phyloP scores from a whole-genome alignment of 2,888 invertebrate species.

The Acleris holmiana region DNA sequence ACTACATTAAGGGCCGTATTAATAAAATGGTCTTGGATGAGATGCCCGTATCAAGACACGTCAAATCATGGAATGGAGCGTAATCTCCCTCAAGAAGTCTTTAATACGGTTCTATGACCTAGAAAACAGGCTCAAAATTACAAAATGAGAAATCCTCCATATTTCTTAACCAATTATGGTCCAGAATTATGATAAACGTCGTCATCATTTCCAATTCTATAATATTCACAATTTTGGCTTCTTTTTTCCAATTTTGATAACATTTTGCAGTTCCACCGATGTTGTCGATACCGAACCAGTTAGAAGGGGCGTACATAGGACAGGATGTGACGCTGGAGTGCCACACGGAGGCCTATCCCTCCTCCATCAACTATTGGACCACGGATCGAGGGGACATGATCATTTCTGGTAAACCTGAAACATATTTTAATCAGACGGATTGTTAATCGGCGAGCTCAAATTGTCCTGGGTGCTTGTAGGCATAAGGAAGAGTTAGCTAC shows the following conservation, averaged over 20 bases:
- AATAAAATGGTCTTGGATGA: too few relatives aligned
- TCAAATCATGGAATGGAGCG: too few relatives aligned
- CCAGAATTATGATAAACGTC: too few relatives aligned
- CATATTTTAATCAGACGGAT: conserved; percentile 7
- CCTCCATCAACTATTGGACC: conserved; percentile 97
- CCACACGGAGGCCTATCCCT: conserved; percentile 96
- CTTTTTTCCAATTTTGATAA: conserved; percentile 4
- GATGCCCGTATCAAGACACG: too few relatives aligned
- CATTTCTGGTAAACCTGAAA: conserved; percentile 90
- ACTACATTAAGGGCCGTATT: too few relatives aligned
- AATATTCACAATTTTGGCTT: background rate
- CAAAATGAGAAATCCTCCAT: too few relatives aligned
- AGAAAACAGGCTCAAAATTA: too few relatives aligned
- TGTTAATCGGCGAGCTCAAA: background rate
- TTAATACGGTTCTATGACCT: too few relatives aligned
- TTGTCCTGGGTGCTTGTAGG: too few relatives aligned
- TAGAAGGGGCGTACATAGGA: conserved; percentile 95
- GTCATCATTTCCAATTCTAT: background rate
- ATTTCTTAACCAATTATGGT: too few relatives aligned
- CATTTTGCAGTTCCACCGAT: conserved; percentile 92
- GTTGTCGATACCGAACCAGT: conserved; percentile 96
- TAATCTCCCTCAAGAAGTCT: too few relatives aligned
- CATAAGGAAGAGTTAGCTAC: too few relatives aligned
- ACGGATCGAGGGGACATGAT: conserved; percentile 96
- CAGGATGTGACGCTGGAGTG: conserved; percentile 95